Evolutionary conservation across 2,797 vertebrate species (phyloP), one percentile per base, ranked within the genome.

Genomic region (Ptychadena robeensis): DNA sequence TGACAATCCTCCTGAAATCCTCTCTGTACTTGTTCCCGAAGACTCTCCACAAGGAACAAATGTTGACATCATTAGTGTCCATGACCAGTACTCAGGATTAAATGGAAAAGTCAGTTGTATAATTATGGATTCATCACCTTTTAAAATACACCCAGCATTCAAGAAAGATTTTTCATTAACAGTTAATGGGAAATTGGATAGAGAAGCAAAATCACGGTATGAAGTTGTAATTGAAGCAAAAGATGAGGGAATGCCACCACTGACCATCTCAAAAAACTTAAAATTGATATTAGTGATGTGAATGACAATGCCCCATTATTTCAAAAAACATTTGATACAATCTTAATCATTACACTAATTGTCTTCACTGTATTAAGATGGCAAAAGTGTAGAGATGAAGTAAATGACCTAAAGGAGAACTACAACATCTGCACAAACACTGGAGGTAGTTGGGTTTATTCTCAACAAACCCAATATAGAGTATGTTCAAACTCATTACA

Each of bases 301-400:
- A 95, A 95, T 82, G 94, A 95, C 82, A 95, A 96, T 22, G 87
- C 92, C 0, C 94, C 94, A 0, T 22, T 35, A 6, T 96, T 96
- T 31, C 0, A 74, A 89, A 64, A 57, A 3, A 11, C 89, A 28
- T 90, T 91, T 71, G 88, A 86, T 92, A 91, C 80, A 90, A 89
- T 93, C 59, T 90, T 88, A 4, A 88, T 93, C 0, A 94, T 95
- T 61, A 95, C 92, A 67, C 92, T 95, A 85, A 83, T 94, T 87
- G 92, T 93, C 35, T 93, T 94, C 65, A 92, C 93, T 27, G 93
- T 94, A 79, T 89, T 95, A 28, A 94, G 93, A 89, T 95, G 94
- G 90, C 94, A 95, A 85, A 85, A 86, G 88, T 87, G 82, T 64
- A 80, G 81, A 75, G 80, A 82, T 72, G 83, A 84, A 28, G 77